Evolutionary conservation across 2,113 vertebrate species (phyloP).

Genomic region (Tor tambroides): DNA sequence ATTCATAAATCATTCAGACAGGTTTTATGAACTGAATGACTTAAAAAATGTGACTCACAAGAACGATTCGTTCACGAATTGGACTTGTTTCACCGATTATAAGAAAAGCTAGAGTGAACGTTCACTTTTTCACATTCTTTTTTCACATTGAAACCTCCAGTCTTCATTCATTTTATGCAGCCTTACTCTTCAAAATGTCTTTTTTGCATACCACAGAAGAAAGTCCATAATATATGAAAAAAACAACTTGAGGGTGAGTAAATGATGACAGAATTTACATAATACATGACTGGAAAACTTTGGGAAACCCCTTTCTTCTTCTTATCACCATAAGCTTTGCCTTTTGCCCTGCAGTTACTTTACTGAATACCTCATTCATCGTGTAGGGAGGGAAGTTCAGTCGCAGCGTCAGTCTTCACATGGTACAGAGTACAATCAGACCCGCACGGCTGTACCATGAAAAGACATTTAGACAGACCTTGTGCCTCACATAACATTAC

Average conservation of each 20-base stretch:
- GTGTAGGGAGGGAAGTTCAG: neutral
- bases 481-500: neutral
- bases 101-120: neutral
- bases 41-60: neutral
- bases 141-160: neutral
- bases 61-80: neutral
- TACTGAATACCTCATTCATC: constrained; percentile 18
- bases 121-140: neutral
- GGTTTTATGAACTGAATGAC: neutral
- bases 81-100: neutral
- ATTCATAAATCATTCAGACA: constrained; percentile 2
- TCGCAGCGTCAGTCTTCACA: neutral
- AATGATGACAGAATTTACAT: neutral
- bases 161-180: neutral
- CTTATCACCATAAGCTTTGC: neutral
- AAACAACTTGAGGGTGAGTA: neutral
- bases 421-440: neutral
- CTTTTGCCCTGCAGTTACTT: constrained; percentile 10
- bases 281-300: neutral
- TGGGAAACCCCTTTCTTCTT: constrained; percentile 14
- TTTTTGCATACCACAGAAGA: neutral
- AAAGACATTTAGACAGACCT: constrained; percentile 10
- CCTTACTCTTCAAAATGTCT: neutral
- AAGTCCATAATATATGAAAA: neutral
- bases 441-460: neutral